Base-by-base conservation (phyloP, 2,888 invertebrate species). In the Congeria kusceri region DNA sequence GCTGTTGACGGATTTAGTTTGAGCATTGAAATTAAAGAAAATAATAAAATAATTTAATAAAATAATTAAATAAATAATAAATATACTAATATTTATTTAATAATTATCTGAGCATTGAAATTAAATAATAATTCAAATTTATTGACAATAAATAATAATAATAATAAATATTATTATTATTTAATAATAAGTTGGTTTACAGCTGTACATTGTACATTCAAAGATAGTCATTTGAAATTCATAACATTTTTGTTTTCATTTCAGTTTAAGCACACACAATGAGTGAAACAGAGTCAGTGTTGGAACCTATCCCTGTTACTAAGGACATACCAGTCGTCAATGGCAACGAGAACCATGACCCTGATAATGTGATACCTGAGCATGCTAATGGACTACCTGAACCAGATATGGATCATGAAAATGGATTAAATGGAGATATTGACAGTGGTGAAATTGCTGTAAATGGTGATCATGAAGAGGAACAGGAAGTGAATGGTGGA, bases 391-490 rank as follows among this genome's bases (percentile, higher is more conserved):
- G 80, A 58, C 59, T 76, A 59, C 67, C 49, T 32, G 69, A 75
- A 18, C 18, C 44, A 44, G 71, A 64, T 28, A 72, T 58, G 58
- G 66, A 66, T n/a, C 29, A 56, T 11, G 44, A 56, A 47, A 77
- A 77, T 25, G 73, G 49, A 49, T 20, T 81, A 53, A 72, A 78
- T 61, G 73, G 59, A 44, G 83, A 71, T 28, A 46, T 13, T 3
- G 63, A 70, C 49, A 57, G 28, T 49, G 66, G 29, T 59, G 56
- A 53, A 18, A 67, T 25, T 59, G 79, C 77, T n/a, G 61, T 83
- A 11, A 83, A 83, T 75, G 83, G 83, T 46, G 68, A 77, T 69
- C 20, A 32, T 28, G 65, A 74, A 56, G 77, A 71, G 53, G 80
- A 66, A 23, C 65, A 46, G 47, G 62, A 72, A 11, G 66, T 28